These are phyloP conservation scores for Hyla sarda DNA, from an alignment of 2,113 vertebrate genomes.

Conservation along the genomic window DNA sequence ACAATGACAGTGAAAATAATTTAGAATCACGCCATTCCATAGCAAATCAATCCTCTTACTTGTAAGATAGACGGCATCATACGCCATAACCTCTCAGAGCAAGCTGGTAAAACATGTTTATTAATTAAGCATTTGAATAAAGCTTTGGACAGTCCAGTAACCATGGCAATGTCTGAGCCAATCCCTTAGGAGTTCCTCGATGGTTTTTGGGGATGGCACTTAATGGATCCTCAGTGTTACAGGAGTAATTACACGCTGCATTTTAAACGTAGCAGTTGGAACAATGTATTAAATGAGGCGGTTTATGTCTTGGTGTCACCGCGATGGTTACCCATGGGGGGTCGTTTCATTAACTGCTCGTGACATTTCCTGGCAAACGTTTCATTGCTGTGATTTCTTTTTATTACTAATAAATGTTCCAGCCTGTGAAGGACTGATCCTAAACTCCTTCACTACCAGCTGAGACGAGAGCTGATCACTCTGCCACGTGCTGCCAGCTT, in stretches of 20 bases:
- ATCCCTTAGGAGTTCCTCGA: conserved; percentile 45
- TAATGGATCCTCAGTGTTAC: conserved; percentile 47
- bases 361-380: conserved; percentile 46
- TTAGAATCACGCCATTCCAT: no score
- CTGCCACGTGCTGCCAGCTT: not conserved
- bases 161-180: conserved; percentile 50
- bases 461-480: not conserved
- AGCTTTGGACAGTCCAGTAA: conserved; percentile 58
- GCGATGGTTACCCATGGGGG: conserved; percentile 41
- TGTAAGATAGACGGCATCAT: conserved; percentile 14
- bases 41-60: conserved; percentile 1
- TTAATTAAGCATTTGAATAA: conserved; percentile 60
- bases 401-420: conserved; percentile 43
- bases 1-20: no score
- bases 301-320: conserved; percentile 49
- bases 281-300: conserved; percentile 58
- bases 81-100: conserved; percentile 2
- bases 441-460: conserved; percentile 35
- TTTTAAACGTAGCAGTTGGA: conserved; percentile 53
- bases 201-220: conserved; percentile 49
- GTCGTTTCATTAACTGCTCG: conserved; percentile 53
- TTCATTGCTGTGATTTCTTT: conserved; percentile 42
- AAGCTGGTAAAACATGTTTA: conserved; percentile 54
- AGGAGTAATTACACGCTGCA: conserved; percentile 58
- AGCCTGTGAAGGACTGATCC: not conserved